Base-by-base conservation (phyloP, 23 tunicate species). In the Ascidia mentula region DNA sequence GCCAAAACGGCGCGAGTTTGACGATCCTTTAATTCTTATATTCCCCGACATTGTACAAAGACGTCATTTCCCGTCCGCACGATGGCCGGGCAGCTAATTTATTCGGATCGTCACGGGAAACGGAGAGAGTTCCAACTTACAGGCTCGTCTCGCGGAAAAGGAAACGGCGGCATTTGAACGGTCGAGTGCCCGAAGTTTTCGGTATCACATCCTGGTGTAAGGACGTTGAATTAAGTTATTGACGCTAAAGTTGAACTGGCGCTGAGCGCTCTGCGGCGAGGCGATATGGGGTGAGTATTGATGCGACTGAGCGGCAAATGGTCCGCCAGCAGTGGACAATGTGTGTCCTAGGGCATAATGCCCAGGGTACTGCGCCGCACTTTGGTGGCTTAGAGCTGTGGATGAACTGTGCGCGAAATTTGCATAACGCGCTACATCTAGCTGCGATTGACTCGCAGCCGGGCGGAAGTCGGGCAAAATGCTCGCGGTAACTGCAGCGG, bases 211-310 rank as follows among this genome's bases (percentile, higher is more conserved):
- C 78, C 82, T 85, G 22, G 97, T 86, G 46, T 81, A 87, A 0
- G 77, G 77, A 60, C 97, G 76, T 32, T 85, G 89, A 39, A 91
- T 91, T 34, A 91, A 73, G 38, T 86, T 76, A 82, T 91, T 91
- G 7, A 91, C 97, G 61, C 89, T 91, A 39, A 91, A 91, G 61
- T 89, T 89, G 60, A 84, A 84, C 15, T 79, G 88, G 12, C 86
- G 53, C 8, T 74, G 85, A 24, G 73, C 40, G 37, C 81, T 18
- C 15, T 79, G 69, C 38, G 84, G 90, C n/a, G 87, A 45, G 37
- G 79, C 38, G 31, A 65, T 40, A 32, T 89, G 77, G 0, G 87
- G 69, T 37, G 38, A 40, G 73, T 77, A 45, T 35, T 81, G 87
- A 38, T 77, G 75, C 61, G 84, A 76, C 35, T 76, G 80, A 1